Evolutionary conservation across 2,797 vertebrate genomes (phyloP).

Genomic region (Sebastes vulpes): DNA sequence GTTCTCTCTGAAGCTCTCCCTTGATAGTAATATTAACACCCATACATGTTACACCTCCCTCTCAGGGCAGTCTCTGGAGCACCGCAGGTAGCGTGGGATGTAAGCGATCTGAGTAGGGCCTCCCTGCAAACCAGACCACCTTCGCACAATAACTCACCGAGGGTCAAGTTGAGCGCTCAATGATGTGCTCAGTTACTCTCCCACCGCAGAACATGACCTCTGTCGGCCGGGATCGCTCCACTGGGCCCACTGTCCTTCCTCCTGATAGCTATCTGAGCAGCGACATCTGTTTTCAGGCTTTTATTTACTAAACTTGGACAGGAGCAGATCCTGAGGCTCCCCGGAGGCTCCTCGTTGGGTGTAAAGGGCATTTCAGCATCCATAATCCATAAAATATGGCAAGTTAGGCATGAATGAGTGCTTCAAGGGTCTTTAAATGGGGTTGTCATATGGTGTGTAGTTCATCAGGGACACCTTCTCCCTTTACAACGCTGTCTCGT

Average conservation of each 20-base stretch:
- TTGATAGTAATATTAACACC: constrained; percentile 30
- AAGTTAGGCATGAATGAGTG: constrained; percentile 42
- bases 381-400: constrained; percentile 62
- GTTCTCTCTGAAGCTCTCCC: constrained; percentile 22
- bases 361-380: constrained; percentile 55
- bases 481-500: constrained; percentile 1
- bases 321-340: constrained; percentile 52
- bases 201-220: constrained; percentile 63
- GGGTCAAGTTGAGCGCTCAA: constrained; percentile 53
- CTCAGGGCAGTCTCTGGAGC: constrained; percentile 7
- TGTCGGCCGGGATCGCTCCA: constrained; percentile 47
- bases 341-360: constrained; percentile 56
- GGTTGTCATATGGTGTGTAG: constrained; percentile 13
- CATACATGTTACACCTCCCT: constrained; percentile 9
- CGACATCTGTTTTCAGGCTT: constrained; percentile 67
- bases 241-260: constrained; percentile 53
- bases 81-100: constrained; percentile 55
- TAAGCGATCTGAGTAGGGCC: constrained; percentile 55
- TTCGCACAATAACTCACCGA: constrained; percentile 61
- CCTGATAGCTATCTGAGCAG: constrained; percentile 50
- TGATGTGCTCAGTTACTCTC: constrained; percentile 64
- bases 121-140: constrained; percentile 45
- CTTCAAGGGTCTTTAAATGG: constrained; percentile 38
- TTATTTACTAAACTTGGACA: constrained; percentile 63
- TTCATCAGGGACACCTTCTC: background rate